Conservation (phyloP, 2,113 vertebrate genomes). For the Silurus asotus region DNA sequence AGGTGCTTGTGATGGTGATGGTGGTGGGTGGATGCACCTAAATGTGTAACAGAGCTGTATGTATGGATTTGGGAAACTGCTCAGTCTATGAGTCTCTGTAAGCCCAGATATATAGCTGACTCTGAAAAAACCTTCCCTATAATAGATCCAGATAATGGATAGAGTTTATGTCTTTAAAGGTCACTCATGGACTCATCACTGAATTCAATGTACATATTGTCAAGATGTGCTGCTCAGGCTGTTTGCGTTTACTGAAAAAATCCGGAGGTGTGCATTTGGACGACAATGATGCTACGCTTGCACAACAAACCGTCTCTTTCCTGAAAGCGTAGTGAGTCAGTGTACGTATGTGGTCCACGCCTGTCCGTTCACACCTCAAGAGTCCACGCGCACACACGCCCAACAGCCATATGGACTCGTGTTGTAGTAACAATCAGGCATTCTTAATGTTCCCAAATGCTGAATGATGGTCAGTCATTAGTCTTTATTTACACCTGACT, state of each 20-base stretch:
- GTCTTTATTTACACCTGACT: slow-evolving; percentile 15
- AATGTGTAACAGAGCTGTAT: neutral
- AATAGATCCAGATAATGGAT: too few relatives aligned
- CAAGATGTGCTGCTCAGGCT: neutral
- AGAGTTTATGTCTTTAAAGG: too few relatives aligned
- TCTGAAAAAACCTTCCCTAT: too few relatives aligned
- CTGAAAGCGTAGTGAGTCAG: slow-evolving; percentile 21
- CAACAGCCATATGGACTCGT: slow-evolving; percentile 27
- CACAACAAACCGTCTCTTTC: slow-evolving; percentile 28
- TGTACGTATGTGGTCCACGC: slow-evolving; percentile 20
- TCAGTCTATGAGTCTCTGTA: neutral
- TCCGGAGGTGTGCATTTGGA: slow-evolving; percentile 25
- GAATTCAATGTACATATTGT: neutral
- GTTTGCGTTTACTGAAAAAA: slow-evolving; percentile 5
- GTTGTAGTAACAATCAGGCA: slow-evolving; percentile 1
- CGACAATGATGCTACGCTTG: slow-evolving; percentile 23
- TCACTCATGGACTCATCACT: neutral
- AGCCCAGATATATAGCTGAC: neutral
- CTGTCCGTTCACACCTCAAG: slow-evolving; percentile 42
- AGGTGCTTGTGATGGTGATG: neutral
- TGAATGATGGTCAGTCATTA: slow-evolving; percentile 18
- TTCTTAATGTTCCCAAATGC: slow-evolving; percentile 12
- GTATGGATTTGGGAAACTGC: neutral
- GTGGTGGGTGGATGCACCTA: neutral
- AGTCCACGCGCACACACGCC: neutral